Base-by-base conservation (phyloP, 2,113 vertebrate genomes). In the Panthera uncia region DNA sequence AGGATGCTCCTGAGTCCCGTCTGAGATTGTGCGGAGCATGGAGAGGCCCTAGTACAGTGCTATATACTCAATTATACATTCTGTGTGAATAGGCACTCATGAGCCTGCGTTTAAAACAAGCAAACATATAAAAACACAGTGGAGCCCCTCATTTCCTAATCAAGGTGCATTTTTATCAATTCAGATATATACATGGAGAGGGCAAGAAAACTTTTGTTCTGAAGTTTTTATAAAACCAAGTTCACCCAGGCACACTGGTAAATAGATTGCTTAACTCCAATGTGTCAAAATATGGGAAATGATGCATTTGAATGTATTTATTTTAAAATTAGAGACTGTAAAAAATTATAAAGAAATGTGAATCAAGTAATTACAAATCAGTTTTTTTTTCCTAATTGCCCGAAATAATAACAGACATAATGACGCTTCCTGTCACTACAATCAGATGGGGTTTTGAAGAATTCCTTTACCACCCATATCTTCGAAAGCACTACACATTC, bases 211-310 rank as follows among this genome's bases (percentile, higher is more conserved):
- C 13, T 78, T 91, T 57, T 63, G 38, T 95, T 83, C 63, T 89
- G 52, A 71, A 23, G 52, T 71, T 73, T 89, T 95, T 52, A 71
- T 61, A 71, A 89, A 19, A 83, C 41, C 41, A 84, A 13, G 55
- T 92, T 90, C 65, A 80, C 14, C 48, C 80, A 74, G 80, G 36
- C 63, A 86, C 80, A 90, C 8, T 80, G 78, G 80, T 79, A 66
- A 83, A 68, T 41, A 78, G 90, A 80, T 61, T 85, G 65, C 31
- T 63, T 79, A 80, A 90, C 18, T 68, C 45, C 65, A 81, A 2
- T 50, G 7, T 93, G 91, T 86, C 80, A 90, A 91, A 94, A 93
- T 82, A 97, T 13, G 33, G 55, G 68, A 91, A 85, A 74, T 50
- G 65, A 90, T 86, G 45, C 19, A 50, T 86, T 38, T 68, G 25